These are phyloP conservation scores for Drosophila helvetica DNA, from an alignment of 2,888 invertebrate species.

Conservation along the genomic window DNA sequence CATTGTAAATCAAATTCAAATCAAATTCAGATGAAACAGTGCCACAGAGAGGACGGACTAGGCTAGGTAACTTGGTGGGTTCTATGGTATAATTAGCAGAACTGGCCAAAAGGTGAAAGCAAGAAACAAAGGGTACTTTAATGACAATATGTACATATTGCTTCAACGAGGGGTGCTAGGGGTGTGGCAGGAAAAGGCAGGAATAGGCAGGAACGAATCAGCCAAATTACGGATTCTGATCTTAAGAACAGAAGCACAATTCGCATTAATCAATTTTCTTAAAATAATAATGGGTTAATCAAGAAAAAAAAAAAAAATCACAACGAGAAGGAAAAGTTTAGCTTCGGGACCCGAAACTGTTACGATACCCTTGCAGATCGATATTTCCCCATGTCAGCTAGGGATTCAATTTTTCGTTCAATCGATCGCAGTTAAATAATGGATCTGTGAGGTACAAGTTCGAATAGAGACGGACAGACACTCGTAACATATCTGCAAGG, in stretches of 20 bases:
- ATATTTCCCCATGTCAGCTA: background rate
- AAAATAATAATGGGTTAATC: slow-evolving; percentile 23
- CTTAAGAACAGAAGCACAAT: slow-evolving; percentile 32
- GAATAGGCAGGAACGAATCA: background rate
- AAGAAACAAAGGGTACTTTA: background rate
- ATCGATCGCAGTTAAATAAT: too few species aligned
- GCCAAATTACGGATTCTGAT: slow-evolving; percentile 3
- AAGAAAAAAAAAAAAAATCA: slow-evolving; percentile 17
- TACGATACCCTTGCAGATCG: background rate
- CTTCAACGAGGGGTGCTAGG: slow-evolving; percentile 23
- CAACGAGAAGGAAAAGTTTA: slow-evolving; percentile 17
- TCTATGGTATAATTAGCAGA: slow-evolving; percentile 46
- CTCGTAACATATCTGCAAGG: background rate
- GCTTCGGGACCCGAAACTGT: background rate
- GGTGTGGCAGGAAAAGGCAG: background rate
- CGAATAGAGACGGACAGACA: background rate
- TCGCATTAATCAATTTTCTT: slow-evolving; percentile 18
- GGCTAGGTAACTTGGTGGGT: slow-evolving; percentile 39
- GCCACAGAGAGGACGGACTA: slow-evolving; percentile 45
- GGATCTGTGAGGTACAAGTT: too few species aligned
- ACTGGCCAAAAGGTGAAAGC: slow-evolving; percentile 24
- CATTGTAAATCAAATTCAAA: slow-evolving; percentile 33
- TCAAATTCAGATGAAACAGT: slow-evolving; percentile 49
- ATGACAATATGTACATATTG: slow-evolving; percentile 5
- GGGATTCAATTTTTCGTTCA: too few species aligned